These are phyloP conservation scores for Leptopilina boulardi DNA, from an alignment of 1,140 invertebrate species.

Conservation along the genomic window DNA sequence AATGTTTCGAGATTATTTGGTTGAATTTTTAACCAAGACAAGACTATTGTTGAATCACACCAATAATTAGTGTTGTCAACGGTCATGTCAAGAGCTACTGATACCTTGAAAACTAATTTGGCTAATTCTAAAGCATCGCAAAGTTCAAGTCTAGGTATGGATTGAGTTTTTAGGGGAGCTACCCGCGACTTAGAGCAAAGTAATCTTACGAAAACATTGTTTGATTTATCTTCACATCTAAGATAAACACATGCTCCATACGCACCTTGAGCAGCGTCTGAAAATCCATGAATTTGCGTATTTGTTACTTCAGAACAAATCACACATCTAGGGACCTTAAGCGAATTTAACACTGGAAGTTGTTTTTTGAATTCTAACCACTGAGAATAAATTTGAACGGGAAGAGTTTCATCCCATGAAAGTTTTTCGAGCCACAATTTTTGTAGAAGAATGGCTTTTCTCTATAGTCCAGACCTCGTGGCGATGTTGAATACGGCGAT, in stretches of 20 bases:
- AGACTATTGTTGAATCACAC: not conserved
- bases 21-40: not conserved
- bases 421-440: not conserved
- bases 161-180: not conserved
- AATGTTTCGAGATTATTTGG: not conserved
- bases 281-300: slow-evolving; percentile 40
- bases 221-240: not conserved
- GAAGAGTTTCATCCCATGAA: not conserved
- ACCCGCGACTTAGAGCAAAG: not conserved
- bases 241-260: slow-evolving; percentile 35
- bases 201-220: not conserved
- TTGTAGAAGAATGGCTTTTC: not conserved
- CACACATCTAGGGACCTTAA: slow-evolving; percentile 25
- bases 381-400: slow-evolving; percentile 62
- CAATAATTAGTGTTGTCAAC: slow-evolving; percentile 45
- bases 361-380: slow-evolving; percentile 78
- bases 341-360: slow-evolving; percentile 76
- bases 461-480: no score
- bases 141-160: not conserved
- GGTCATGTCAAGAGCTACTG: slow-evolving; percentile 48
- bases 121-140: not conserved
- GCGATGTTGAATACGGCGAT: not conserved
- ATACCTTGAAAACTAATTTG: not conserved
- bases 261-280: slow-evolving; percentile 9
- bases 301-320: slow-evolving; percentile 60